These are phyloP conservation scores for Prietella phreatophila DNA, from an alignment of 2,113 vertebrate species.

Conservation along the genomic window DNA sequence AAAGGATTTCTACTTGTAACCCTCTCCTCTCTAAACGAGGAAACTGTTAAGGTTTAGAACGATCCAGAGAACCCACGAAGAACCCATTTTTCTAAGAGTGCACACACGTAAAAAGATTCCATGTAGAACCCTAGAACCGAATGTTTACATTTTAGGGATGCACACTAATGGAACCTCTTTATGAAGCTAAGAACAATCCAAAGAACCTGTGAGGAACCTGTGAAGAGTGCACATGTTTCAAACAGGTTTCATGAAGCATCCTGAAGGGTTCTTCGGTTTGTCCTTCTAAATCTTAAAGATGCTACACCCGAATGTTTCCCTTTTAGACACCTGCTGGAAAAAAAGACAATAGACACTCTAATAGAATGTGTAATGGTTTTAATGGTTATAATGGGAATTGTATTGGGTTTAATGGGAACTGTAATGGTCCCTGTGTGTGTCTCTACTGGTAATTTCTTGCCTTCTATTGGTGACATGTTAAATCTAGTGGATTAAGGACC, in stretches of 20 bases:
- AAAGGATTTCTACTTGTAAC: background rate
- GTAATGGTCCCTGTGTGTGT: too few relatives aligned
- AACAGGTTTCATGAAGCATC: background rate
- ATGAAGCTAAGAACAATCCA: background rate
- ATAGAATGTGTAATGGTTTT: too few relatives aligned
- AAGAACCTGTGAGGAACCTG: background rate
- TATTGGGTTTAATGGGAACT: too few relatives aligned
- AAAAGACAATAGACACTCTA: too few relatives aligned
- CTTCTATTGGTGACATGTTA: too few relatives aligned
- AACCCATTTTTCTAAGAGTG: background rate
- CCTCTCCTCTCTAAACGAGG: background rate
- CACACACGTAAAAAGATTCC: background rate
- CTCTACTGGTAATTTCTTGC: too few relatives aligned
- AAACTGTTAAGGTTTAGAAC: background rate
- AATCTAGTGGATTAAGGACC: too few relatives aligned
- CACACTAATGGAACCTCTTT: background rate
- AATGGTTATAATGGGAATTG: too few relatives aligned
- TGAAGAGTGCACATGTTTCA: background rate
- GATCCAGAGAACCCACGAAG: background rate
- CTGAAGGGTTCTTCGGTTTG: background rate
- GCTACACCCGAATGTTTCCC: background rate
- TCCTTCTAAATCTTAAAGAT: background rate
- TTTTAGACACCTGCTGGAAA: too few relatives aligned
- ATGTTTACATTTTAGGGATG: background rate
- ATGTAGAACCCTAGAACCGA: background rate